A percentile compares a stretch with the other conserved stretches of the same genome.
These are phyloP conservation scores for Trachythela sp. DNA, from an alignment of 64 coral and sea anemone genomes.

Conservation along the genomic window DNA sequence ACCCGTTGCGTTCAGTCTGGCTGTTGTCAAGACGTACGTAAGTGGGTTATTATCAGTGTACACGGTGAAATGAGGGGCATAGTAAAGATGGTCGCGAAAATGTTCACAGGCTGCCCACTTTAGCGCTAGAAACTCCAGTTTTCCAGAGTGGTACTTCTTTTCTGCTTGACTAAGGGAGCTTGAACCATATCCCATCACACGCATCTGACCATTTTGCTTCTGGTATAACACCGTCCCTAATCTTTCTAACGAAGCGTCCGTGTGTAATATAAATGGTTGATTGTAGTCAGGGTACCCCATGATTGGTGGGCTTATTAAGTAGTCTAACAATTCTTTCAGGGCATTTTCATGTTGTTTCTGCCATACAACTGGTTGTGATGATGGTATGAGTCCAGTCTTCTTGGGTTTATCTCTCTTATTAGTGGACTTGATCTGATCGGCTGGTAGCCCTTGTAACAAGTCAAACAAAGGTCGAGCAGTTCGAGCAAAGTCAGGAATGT, in stretches of 20 bases:
- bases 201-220: background rate
- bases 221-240: background rate
- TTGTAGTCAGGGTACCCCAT: constrained; percentile 9
- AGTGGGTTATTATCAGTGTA: too few relatives aligned
- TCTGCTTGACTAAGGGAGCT: background rate
- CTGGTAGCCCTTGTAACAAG: background rate
- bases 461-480: background rate
- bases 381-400: background rate
- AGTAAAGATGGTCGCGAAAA: background rate
- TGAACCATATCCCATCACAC: constrained; percentile 5
- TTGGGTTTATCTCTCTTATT: background rate
- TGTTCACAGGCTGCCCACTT: background rate
- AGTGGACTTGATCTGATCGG: background rate
- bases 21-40: too few relatives aligned
- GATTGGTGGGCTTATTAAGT: background rate
- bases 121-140: background rate
- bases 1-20: background rate
- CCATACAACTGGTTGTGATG: constrained; percentile 7
- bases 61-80: too few relatives aligned
- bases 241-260: background rate
- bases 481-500: background rate
- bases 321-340: background rate
- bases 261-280: background rate
- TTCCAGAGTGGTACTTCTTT: background rate
- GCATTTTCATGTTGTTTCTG: background rate